Evolutionary conservation across 2,113 vertebrate species (phyloP).

Genomic region (pig (Sus scrofa)): T2T-Sscrofa CM000824.6:95354001-95354500

Average conservation of each 20-base stretch:
- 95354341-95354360: background rate
- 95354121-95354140: too few relatives aligned
- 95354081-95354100: background rate
- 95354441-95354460: background rate
- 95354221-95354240: background rate
- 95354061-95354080: background rate
- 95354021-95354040: accelerated
- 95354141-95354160: background rate
- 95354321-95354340: background rate
- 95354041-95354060: background rate
- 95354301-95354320: background rate
- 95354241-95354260: accelerated
- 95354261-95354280: background rate
- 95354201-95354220: background rate
- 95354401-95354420: background rate
- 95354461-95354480: background rate
- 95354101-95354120: background rate
- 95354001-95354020: background rate
- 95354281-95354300: accelerated
- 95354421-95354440: background rate
- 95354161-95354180: accelerated
- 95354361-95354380: background rate
- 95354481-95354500: background rate
- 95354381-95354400: background rate
- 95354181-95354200: background rate